These are phyloP conservation scores for Mycalesis mineus DNA, from an alignment of 2,888 invertebrate genomes.

Conservation along the genomic window DNA sequence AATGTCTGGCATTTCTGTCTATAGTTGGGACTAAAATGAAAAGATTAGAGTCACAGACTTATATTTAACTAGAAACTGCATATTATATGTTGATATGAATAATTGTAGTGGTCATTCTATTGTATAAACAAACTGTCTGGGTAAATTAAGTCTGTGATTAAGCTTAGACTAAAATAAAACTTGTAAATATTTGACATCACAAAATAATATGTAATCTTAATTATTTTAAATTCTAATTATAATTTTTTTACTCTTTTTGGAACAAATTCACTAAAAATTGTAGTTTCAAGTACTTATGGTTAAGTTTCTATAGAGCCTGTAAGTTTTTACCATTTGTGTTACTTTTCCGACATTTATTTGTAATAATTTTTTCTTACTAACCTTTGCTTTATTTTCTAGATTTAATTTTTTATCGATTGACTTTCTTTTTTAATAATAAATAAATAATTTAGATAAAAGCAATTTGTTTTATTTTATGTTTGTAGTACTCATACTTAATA, in stretches of 20 bases:
- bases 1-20: too few species aligned
- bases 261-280: slow-evolving; percentile 55
- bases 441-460: slow-evolving; percentile 59
- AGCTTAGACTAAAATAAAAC: slow-evolving; percentile 10
- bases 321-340: slow-evolving; percentile 34
- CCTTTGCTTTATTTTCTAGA: slow-evolving; percentile 53
- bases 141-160: too few species aligned
- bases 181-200: slow-evolving; percentile 70
- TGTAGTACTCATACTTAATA: too few species aligned
- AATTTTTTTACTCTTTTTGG: slow-evolving; percentile 39
- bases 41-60: neutral
- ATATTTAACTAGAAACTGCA: too few species aligned
- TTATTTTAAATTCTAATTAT: slow-evolving; percentile 28
- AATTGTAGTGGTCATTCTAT: too few species aligned
- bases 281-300: slow-evolving; percentile 31
- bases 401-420: slow-evolving; percentile 68
- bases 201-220: slow-evolving; percentile 38
- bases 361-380: slow-evolving; percentile 51
- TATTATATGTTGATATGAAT: too few species aligned
- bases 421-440: slow-evolving; percentile 72
- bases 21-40: neutral
- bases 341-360: slow-evolving; percentile 51
- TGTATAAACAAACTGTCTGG: too few species aligned
- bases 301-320: slow-evolving; percentile 30
- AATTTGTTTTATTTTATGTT: neutral